These are phyloP conservation scores for Clepsis dumicolana DNA, from an alignment of 2,888 invertebrate genomes.

Conservation along the genomic window DNA sequence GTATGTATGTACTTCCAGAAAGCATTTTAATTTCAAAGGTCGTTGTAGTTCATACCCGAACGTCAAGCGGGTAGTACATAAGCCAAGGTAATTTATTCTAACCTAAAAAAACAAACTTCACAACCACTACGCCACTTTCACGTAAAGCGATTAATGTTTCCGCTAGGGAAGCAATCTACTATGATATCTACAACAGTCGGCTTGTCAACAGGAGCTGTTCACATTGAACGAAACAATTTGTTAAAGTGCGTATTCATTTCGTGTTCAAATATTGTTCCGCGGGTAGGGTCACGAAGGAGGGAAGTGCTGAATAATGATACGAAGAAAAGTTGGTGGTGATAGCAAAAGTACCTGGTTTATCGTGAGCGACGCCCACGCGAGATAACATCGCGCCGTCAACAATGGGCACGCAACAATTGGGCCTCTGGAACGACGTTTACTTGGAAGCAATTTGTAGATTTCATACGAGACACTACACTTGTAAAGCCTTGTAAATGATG, in stretches of 20 bases:
- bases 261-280: constrained; percentile 60
- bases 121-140: constrained; percentile 54
- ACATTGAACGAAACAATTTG: constrained; percentile 54
- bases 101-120: constrained; percentile 56
- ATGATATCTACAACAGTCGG: constrained; percentile 61
- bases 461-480: constrained; percentile 53
- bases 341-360: constrained; percentile 62
- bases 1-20: background rate
- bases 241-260: constrained; percentile 67
- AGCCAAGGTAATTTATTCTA: constrained; percentile 22
- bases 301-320: constrained; percentile 45
- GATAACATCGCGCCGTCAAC: constrained; percentile 70
- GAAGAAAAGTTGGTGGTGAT: constrained; percentile 39
- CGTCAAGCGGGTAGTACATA: background rate
- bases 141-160: constrained; percentile 58
- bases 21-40: background rate
- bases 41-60: background rate
- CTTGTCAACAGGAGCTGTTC: constrained; percentile 60
- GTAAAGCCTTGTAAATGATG: constrained; percentile 46
- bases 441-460: constrained; percentile 59
- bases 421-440: constrained; percentile 60
- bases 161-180: constrained; percentile 59
- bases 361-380: constrained; percentile 71
- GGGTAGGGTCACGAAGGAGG: constrained; percentile 61
- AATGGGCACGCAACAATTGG: constrained; percentile 68